A percentile compares a stretch with the other conserved stretches of the same genome.
Evolutionary conservation across 2,113 vertebrate species (phyloP).

Genomic region (Syngnathoides biaculeatus): DNA sequence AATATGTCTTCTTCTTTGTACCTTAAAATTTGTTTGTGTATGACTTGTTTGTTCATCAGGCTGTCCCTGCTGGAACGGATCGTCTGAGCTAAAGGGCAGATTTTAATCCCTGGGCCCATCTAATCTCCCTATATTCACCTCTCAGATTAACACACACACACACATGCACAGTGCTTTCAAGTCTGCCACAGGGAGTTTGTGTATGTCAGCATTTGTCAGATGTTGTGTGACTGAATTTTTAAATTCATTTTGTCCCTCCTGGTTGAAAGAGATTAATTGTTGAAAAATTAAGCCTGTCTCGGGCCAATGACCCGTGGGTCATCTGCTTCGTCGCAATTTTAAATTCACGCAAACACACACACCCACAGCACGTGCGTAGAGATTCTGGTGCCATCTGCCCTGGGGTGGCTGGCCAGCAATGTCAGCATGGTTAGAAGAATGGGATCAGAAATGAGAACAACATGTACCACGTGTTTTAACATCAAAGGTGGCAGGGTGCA

Average conservation of each 20-base stretch:
- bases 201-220: slow-evolving; percentile 25
- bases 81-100: slow-evolving; percentile 67
- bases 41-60: slow-evolving; percentile 42
- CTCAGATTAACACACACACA: slow-evolving; percentile 63
- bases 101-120: slow-evolving; percentile 67
- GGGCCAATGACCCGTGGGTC: slow-evolving; percentile 63
- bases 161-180: slow-evolving; percentile 15
- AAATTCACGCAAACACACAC: slow-evolving; percentile 20
- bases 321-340: slow-evolving; percentile 48
- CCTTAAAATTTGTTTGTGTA: slow-evolving; percentile 15
- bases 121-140: slow-evolving; percentile 74
- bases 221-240: slow-evolving; percentile 42
- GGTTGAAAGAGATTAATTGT: slow-evolving; percentile 72
- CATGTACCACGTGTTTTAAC: slow-evolving; percentile 66
- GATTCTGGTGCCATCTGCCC: slow-evolving; percentile 64
- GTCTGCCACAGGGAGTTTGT: slow-evolving; percentile 25
- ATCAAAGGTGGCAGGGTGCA: slow-evolving; percentile 60
- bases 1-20: slow-evolving; percentile 29
- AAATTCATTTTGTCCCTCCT: slow-evolving; percentile 38
- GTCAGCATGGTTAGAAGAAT: slow-evolving; percentile 46
- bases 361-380: slow-evolving; percentile 25
- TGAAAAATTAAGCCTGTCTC: slow-evolving; percentile 72
- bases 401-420: slow-evolving; percentile 38
- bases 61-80: slow-evolving; percentile 51
- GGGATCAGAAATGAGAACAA: slow-evolving; percentile 65